These are phyloP conservation scores for Aphodius sticticus DNA, from an alignment of 2,888 invertebrate genomes.

Conservation along the genomic window DNA sequence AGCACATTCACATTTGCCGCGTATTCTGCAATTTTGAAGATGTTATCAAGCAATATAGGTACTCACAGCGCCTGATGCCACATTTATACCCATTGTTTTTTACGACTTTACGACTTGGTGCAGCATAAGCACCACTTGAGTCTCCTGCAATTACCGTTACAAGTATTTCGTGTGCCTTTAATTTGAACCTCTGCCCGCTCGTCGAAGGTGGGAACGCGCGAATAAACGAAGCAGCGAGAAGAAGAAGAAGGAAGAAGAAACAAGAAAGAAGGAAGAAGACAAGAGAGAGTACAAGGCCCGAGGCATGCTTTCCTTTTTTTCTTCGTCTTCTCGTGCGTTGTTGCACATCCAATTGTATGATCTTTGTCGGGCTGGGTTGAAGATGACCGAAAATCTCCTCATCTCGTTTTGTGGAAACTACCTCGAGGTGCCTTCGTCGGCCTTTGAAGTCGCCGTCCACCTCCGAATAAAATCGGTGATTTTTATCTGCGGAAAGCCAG, in stretches of 20 bases:
- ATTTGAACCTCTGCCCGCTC: neutral
- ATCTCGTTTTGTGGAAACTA: neutral
- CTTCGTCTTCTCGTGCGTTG: neutral
- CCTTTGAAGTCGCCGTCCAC: neutral
- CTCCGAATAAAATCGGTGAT: neutral
- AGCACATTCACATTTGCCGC: too few relatives aligned
- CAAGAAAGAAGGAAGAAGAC: neutral
- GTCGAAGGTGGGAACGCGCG: neutral
- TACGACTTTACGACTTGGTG: neutral
- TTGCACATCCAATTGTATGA: neutral
- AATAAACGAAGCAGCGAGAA: neutral
- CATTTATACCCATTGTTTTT: neutral
- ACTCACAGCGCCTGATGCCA: neutral
- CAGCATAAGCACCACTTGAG: neutral
- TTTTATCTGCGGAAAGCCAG: neutral
- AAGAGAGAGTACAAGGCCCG: neutral
- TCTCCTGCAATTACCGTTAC: neutral
- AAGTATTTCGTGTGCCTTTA: constrained; percentile 4
- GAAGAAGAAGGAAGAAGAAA: neutral
- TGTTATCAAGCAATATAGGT: neutral
- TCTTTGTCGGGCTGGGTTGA: neutral
- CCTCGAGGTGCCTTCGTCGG: neutral
- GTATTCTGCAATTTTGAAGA: neutral
- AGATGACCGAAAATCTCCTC: neutral
- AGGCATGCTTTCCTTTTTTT: neutral